Evolutionary conservation across 2,113 vertebrate species (phyloP).

Genomic region (Pseudorhombus dupliciocellatus): DNA sequence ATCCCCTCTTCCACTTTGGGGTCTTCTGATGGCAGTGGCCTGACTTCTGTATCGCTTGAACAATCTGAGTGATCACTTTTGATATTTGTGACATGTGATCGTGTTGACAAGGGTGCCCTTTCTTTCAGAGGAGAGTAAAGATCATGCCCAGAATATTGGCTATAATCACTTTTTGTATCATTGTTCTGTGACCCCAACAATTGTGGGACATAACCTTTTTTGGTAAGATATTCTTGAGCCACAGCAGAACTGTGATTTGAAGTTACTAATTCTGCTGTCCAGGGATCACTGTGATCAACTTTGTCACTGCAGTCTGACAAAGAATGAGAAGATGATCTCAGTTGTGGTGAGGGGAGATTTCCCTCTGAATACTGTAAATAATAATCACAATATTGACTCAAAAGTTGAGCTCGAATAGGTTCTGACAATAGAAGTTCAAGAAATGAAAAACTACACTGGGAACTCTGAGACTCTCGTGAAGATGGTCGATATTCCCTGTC

Average conservation of each 20-base stretch:
- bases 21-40: neutral
- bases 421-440: slow-evolving; percentile 72
- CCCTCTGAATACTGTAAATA: slow-evolving; percentile 64
- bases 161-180: neutral
- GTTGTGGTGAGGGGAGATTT: neutral
- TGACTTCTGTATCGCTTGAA: slow-evolving; percentile 5
- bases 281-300: neutral
- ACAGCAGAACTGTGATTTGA: neutral
- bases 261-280: neutral
- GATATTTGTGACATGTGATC: neutral
- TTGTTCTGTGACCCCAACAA: slow-evolving; percentile 1
- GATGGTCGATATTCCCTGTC: slow-evolving; percentile 41
- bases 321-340: neutral
- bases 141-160: neutral
- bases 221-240: neutral
- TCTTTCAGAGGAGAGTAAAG: neutral
- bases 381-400: slow-evolving; percentile 71
- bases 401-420: slow-evolving; percentile 55
- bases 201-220: neutral
- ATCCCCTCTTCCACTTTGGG: neutral
- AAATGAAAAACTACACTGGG: slow-evolving; percentile 77
- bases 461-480: slow-evolving; percentile 67
- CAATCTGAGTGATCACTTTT: neutral
- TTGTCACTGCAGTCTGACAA: neutral
- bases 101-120: neutral